These are phyloP conservation scores for Psococerastis gibbosa DNA, from an alignment of 2,888 invertebrate species.

Conservation along the genomic window DNA sequence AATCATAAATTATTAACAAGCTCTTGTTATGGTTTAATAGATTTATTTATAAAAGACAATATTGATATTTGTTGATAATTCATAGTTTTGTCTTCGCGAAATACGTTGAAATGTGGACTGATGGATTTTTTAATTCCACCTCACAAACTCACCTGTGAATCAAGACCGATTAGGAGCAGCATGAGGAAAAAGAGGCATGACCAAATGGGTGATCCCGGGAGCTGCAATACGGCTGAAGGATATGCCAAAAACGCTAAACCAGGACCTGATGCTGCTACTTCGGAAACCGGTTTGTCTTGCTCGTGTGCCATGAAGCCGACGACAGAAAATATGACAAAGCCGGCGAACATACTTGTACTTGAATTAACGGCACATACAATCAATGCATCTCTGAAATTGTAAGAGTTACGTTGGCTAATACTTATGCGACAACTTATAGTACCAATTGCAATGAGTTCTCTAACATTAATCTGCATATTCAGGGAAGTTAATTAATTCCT, in stretches of 20 bases:
- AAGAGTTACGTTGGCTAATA: too few species aligned
- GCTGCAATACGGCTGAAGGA: slow-evolving; percentile 77
- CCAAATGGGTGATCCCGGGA: slow-evolving; percentile 81
- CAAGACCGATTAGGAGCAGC: slow-evolving; percentile 74
- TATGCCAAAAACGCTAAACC: slow-evolving; percentile 82
- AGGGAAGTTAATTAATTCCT: too few species aligned
- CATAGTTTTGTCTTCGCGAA: too few species aligned
- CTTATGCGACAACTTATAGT: too few species aligned
- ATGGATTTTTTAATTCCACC: too few species aligned
- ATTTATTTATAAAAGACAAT: too few species aligned
- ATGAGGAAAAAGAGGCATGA: slow-evolving; percentile 86
- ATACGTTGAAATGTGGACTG: too few species aligned
- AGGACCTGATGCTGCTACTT: slow-evolving; percentile 87
- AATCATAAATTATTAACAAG: too few species aligned
- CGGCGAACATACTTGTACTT: slow-evolving; percentile 85
- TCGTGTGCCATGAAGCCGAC: slow-evolving; percentile 91
- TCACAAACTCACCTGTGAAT: slow-evolving; percentile 64
- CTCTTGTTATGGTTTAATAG: too few species aligned
- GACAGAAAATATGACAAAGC: slow-evolving; percentile 85
- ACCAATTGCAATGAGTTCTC: too few species aligned
- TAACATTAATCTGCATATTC: too few species aligned
- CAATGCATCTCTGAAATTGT: slow-evolving; percentile 52
- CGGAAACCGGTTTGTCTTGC: slow-evolving; percentile 76
- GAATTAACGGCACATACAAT: slow-evolving; percentile 82
- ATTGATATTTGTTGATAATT: too few species aligned